These are phyloP conservation scores for Agelaius tricolor DNA, from an alignment of 2,113 vertebrate species.

Conservation along the genomic window DNA sequence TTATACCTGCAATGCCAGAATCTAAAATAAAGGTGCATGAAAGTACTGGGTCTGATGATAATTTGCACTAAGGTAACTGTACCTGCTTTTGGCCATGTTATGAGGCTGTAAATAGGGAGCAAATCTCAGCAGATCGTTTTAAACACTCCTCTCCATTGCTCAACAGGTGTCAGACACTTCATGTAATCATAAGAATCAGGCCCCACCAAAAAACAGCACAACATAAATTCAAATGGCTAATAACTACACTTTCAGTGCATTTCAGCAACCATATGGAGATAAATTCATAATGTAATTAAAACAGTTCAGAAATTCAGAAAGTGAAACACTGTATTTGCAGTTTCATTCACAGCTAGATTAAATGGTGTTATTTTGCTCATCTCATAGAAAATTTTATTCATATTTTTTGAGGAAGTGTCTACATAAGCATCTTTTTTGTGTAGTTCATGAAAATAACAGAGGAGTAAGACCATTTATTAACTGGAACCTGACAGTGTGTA, in stretches of 20 bases:
- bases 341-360: not conserved
- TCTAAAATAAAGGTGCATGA: not conserved
- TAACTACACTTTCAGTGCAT: not conserved
- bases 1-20: not conserved
- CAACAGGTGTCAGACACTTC: not conserved
- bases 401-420: not conserved
- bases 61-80: not conserved
- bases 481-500: not conserved
- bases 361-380: not conserved
- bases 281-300: not conserved
- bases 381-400: not conserved
- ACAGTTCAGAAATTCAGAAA: not conserved
- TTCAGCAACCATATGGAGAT: not conserved
- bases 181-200: not conserved
- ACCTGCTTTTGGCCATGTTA: not conserved
- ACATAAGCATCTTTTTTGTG: not conserved
- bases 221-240: not conserved
- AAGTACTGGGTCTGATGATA: not conserved
- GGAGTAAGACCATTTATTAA: not conserved
- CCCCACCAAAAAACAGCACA: not conserved
- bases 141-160: not conserved
- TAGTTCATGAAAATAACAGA: constrained; percentile 6
- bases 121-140: not conserved
- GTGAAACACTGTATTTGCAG: not conserved
- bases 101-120: not conserved